Evolutionary conservation across 2,797 vertebrate species (phyloP), one percentile per base, ranked within the genome.

Genomic region (Periophthalmus magnuspinnatus): DNA sequence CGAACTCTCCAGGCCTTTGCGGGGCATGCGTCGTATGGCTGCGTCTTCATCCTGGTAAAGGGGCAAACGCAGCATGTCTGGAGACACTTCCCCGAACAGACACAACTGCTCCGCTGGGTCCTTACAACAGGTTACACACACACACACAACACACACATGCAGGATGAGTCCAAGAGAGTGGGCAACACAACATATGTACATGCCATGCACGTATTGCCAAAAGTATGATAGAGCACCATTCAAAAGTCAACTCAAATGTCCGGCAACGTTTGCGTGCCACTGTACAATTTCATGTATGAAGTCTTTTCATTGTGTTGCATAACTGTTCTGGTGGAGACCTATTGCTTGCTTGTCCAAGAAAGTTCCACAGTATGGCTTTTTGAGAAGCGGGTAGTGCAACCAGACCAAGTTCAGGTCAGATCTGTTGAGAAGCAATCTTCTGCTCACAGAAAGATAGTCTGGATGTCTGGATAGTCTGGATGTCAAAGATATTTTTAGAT

Each of bases 21-120:
- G 94, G 85, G 91, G 87, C 3, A 88, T 79, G 2, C 90, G 91
- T 1, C 92, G 90, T 19, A 70, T 72, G 6, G 90, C 86, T 71
- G 89, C 59, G 74, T 99, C 97, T 83, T 98, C 97, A n/a, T 99
- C 96, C 97, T 99, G 92, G 52, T 76, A 92, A 90, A 93, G 87
- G 88, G 92, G 92, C 81, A 93, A 81, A 93, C 92, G 93, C 64
- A 92, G 91, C 82, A 92, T 93, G 92, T 94, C 94, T 91, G 94
- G 93, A 91, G 90, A 93, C 67, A 94, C 86, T 89, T 94, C 94
- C 71, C 93, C 94, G 85, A 95, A 95, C 86, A 94, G 88, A 33
- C 82, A 92, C 6, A 92, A 89, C 91, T 94, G 93, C 91, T 94
- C 93, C 85, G 91, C 87, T 19, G 92, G 91, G 66, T 88, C 94